Evolutionary conservation across 2,113 vertebrate species (phyloP), one percentile per base, ranked within the genome.

Genomic region (Progne subis): DNA sequence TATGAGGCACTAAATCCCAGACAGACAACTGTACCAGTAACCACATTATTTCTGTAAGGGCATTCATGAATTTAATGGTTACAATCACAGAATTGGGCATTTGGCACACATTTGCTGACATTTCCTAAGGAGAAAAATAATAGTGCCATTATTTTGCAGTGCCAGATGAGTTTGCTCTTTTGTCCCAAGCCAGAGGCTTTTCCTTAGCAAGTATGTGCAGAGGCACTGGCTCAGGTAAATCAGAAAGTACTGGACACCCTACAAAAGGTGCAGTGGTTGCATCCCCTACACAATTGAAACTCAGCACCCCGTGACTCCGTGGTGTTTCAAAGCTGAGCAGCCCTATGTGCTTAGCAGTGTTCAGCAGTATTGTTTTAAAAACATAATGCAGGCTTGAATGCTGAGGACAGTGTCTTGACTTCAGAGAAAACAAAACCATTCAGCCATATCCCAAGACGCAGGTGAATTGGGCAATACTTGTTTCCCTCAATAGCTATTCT

Each of bases 301-400:
- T 4, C 74, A 60, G 44, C 18, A 47, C 6, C 14, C 20, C 0
- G 0, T 41, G 78, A 21, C 43, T 50, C 20, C 2, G 3, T 5
- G 13, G 37, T 44, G 28, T 59, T 91, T 68, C 57, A 68, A 49
- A 87, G 26, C 9, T 16, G 21, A 86, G 37, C 1, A 3, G 29
- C 28, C 18, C 20, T 29, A 16, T 0, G 4, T 9, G 5, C 19
- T 41, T 39, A 81, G 18, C 11, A 56, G 49, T 70, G 31, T 79
- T 60, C 74, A 76, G 60, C 43, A 88, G 26, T 0, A 2, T 12
- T 34, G 9, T 55, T 68, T 49, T 32, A 29, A 61, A 78, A 37
- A 50, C 0, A 3, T 14, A 76, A 21, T 9, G 11, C 14, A 41
- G 41, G 11, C 18, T 63, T 70, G 31, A 76, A 75, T 72, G 52